Evolutionary conservation across 1,140 invertebrate genomes (phyloP).

Genomic region (Diorhabda sublineata): DNA sequence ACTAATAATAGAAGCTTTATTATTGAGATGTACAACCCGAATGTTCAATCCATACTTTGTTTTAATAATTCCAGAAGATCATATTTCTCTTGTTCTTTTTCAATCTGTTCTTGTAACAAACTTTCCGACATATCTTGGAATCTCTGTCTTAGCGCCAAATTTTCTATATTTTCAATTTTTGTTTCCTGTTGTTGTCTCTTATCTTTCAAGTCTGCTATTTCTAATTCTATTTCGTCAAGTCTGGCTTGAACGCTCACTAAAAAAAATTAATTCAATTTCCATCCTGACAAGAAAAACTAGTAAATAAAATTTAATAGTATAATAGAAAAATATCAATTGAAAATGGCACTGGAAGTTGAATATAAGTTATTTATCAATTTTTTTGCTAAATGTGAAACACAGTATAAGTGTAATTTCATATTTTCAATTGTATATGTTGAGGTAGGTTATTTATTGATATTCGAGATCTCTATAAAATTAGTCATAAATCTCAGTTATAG

Average conservation of each 20-base stretch:
- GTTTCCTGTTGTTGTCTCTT: slow-evolving; percentile 72
- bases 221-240: slow-evolving; percentile 58
- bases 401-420: too few species aligned
- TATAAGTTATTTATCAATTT: too few species aligned
- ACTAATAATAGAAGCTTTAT: too few species aligned
- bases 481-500: too few species aligned
- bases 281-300: too few species aligned
- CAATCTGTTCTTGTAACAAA: slow-evolving; percentile 70
- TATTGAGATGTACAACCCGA: neutral
- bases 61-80: slow-evolving; percentile 42
- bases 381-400: too few species aligned
- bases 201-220: slow-evolving; percentile 68
- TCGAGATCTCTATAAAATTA: too few species aligned
- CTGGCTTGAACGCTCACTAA: slow-evolving; percentile 52
- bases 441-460: too few species aligned
- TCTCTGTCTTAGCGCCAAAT: slow-evolving; percentile 72
- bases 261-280: slow-evolving; percentile 10
- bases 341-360: too few species aligned
- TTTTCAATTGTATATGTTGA: too few species aligned
- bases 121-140: slow-evolving; percentile 78
- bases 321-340: too few species aligned
- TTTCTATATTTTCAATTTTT: slow-evolving; percentile 83
- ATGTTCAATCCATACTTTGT: slow-evolving; percentile 23
- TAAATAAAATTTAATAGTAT: too few species aligned
- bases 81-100: slow-evolving; percentile 69